phyloP scores from a whole-genome alignment of 2,797 vertebrate genomes.

The Pachyuromys duprasi region DNA sequence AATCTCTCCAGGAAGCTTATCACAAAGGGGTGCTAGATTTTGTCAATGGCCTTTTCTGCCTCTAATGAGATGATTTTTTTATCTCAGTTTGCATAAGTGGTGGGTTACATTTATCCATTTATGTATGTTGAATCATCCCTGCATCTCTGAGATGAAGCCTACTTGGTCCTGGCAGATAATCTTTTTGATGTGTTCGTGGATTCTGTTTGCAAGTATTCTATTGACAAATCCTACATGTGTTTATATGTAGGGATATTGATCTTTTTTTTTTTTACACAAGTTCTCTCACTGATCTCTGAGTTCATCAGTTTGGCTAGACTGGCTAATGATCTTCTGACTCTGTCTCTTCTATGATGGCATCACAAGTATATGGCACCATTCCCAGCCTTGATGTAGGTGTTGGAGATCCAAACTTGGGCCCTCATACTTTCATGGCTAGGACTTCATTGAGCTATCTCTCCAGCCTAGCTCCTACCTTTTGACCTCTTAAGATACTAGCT shows the following conservation, averaged over 20 bases:
- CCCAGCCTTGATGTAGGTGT: neutral
- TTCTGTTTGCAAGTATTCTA: neutral
- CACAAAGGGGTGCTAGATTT: neutral
- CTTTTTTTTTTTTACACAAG: neutral
- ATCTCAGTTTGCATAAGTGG: neutral
- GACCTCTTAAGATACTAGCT: conserved; percentile 5
- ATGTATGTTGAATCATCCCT: neutral
- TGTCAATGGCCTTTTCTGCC: neutral
- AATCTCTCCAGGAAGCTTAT: no score
- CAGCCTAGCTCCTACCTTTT: neutral
- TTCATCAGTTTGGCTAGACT: neutral
- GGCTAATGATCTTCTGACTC: neutral
- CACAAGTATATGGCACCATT: neutral
- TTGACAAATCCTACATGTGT: neutral
- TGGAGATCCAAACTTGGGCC: neutral
- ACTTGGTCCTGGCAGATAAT: neutral
- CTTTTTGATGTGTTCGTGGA: neutral
- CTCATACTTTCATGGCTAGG: neutral
- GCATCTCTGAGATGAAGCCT: neutral
- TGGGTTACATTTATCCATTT: neutral
- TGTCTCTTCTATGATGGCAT: neutral
- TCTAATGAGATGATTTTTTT: neutral
- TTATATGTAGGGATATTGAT: neutral
- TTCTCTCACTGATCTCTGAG: neutral
- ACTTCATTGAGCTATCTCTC: neutral